Conservation (phyloP, 1,140 invertebrate genomes). For the Drosophila ironensis region DNA sequence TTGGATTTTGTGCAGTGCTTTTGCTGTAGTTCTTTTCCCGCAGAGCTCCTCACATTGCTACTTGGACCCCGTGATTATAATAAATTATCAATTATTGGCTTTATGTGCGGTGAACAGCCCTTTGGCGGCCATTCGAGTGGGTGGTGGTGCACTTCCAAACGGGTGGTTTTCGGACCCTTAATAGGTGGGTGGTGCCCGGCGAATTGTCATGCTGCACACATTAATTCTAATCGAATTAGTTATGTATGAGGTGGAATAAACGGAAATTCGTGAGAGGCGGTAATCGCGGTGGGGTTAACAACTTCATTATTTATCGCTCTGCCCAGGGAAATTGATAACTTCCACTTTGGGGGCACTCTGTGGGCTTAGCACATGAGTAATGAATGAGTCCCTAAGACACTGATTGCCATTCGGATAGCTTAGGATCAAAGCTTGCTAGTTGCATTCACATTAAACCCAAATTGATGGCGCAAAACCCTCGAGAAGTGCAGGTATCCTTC, state of each 20-base stretch:
- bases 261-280: slow-evolving; percentile 37
- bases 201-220: slow-evolving; percentile 40
- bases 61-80: slow-evolving; percentile 66
- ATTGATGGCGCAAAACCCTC: no score
- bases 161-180: slow-evolving; percentile 3
- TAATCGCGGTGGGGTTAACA: slow-evolving; percentile 28
- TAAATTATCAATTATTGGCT: slow-evolving; percentile 80
- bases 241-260: slow-evolving; percentile 40
- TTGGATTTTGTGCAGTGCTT: no score
- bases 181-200: slow-evolving; percentile 22
- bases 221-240: slow-evolving; percentile 57
- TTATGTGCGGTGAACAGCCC: slow-evolving; percentile 46
- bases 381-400: neutral
- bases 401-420: neutral
- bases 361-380: slow-evolving; percentile 29
- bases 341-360: neutral
- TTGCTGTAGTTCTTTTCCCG: slow-evolving; percentile 2
- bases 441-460: no score
- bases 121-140: slow-evolving; percentile 14
- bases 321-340: slow-evolving; percentile 21
- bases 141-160: slow-evolving; percentile 22
- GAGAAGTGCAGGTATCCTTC: neutral
- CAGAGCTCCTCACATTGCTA: slow-evolving; percentile 27
- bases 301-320: slow-evolving; percentile 38
- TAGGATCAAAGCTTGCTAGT: slow-evolving; percentile 4